Evolutionary conservation across 2,113 vertebrate genomes (phyloP).

Genomic region (Anoplopoma fimbria): DNA sequence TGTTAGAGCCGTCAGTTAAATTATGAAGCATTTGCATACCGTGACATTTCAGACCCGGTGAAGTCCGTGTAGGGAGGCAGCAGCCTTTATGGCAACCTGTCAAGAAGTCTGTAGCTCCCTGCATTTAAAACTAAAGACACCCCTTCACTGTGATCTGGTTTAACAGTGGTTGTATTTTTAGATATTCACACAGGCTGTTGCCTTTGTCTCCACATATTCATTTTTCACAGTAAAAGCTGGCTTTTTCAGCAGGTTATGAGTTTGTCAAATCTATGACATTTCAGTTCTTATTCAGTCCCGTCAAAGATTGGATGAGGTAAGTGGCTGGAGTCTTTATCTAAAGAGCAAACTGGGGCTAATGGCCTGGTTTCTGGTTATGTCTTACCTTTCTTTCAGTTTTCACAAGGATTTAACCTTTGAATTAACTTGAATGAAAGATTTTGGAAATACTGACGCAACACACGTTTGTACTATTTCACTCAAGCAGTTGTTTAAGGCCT

Average conservation of each 20-base stretch:
- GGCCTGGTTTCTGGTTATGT: not conserved
- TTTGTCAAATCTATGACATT: not conserved
- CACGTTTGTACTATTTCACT: not conserved
- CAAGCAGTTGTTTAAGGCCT: too few relatives aligned
- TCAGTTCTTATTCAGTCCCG: not conserved
- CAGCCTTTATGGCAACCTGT: slow-evolving; percentile 15
- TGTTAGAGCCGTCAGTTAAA: slow-evolving; percentile 32
- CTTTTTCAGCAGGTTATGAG: slow-evolving; percentile 6
- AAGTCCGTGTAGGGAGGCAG: not conserved
- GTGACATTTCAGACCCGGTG: slow-evolving; percentile 45
- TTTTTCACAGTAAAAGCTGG: not conserved
- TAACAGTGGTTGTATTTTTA: slow-evolving; percentile 18
- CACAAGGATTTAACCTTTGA: not conserved
- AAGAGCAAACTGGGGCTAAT: not conserved
- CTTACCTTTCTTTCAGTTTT: not conserved
- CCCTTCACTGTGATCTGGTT: not conserved
- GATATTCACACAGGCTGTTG: not conserved
- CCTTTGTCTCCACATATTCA: slow-evolving; percentile 4
- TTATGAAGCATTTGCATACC: slow-evolving; percentile 44
- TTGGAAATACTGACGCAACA: not conserved
- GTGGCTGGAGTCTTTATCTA: slow-evolving; percentile 11
- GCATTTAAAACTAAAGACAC: not conserved
- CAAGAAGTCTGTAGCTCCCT: slow-evolving; percentile 3
- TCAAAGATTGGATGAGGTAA: slow-evolving; percentile 14
- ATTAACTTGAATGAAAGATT: not conserved